Percentiles rank a stretch among this genome's conserved stretches.
phyloP scores from a whole-genome alignment of 2,888 invertebrate species.

The Hyppa rectilinea region DNA sequence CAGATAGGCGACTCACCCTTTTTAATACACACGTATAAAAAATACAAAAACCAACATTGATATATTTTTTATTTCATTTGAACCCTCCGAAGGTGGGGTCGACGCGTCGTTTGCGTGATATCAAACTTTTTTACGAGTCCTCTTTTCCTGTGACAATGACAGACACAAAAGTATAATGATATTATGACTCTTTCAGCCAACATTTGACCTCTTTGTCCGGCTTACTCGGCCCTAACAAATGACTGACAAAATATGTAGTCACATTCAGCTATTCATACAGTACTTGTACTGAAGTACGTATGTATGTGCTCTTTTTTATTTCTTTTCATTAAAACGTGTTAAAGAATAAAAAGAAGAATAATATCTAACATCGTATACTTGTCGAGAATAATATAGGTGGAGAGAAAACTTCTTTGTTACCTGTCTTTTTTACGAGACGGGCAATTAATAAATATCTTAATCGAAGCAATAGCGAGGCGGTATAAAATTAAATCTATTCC shows the following conservation, averaged over 20 bases:
- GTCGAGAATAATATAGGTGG: conserved; percentile 15
- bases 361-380: conserved; percentile 1
- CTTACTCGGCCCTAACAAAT: conserved; percentile 40
- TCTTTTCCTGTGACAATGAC: conserved; percentile 63
- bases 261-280: conserved; percentile 28
- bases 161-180: conserved; percentile 62
- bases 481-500: conserved; percentile 51
- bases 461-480: conserved; percentile 47
- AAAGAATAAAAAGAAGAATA: conserved; percentile 12
- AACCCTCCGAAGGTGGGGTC: conserved; percentile 64
- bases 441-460: conserved; percentile 55
- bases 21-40: conserved; percentile 36
- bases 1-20: conserved; percentile 56
- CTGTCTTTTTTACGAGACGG: conserved; percentile 41
- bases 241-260: conserved; percentile 39
- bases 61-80: conserved; percentile 62
- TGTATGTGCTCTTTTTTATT: conserved; percentile 16
- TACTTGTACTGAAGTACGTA: conserved; percentile 8
- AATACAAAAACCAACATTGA: conserved; percentile 57
- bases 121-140: conserved; percentile 65
- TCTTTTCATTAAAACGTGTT: conserved; percentile 12
- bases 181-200: conserved; percentile 61
- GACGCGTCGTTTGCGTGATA: conserved; percentile 58
- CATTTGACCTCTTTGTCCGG: conserved; percentile 54
- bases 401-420: conserved; percentile 39